A percentile compares a stretch with the other conserved stretches of the same genome.
These are phyloP conservation scores for Callithrix jacchus DNA, from an alignment of 2,113 vertebrate species.

Conservation along the genomic window DNA sequence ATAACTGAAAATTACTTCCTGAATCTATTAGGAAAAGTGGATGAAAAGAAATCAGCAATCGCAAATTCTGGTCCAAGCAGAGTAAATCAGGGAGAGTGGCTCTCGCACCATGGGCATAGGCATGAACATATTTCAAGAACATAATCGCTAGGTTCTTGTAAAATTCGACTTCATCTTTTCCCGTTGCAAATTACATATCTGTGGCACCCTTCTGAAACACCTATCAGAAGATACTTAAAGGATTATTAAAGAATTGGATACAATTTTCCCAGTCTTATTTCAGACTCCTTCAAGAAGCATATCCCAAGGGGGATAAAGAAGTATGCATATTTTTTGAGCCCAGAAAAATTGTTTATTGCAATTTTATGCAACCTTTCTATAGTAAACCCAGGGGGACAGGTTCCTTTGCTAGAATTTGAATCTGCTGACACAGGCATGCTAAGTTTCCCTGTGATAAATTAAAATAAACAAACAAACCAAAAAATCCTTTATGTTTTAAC, in stretches of 20 bases:
- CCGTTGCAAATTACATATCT: slow-evolving; percentile 73
- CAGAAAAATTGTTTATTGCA: slow-evolving; percentile 31
- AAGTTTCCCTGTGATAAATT: neutral
- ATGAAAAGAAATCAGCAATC: slow-evolving; percentile 73
- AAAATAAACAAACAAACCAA: slow-evolving; percentile 19
- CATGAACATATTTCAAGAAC: slow-evolving; percentile 61
- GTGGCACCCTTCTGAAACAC: slow-evolving; percentile 63
- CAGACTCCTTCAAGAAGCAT: slow-evolving; percentile 70
- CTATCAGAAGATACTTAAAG: slow-evolving; percentile 68
- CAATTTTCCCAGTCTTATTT: slow-evolving; percentile 78
- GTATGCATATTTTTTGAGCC: slow-evolving; percentile 46
- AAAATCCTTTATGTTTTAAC: neutral
- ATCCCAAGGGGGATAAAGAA: slow-evolving; percentile 70
- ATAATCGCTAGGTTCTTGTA: slow-evolving; percentile 26
- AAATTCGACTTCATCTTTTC: slow-evolving; percentile 57
- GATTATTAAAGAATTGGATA: slow-evolving; percentile 79
- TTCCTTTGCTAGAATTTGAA: slow-evolving; percentile 20
- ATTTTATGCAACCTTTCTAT: neutral
- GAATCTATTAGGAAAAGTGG: slow-evolving; percentile 74
- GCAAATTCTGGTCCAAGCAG: neutral
- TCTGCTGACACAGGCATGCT: neutral
- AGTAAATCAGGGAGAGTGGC: slow-evolving; percentile 1
- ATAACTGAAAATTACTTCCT: slow-evolving; percentile 78
- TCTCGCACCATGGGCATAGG: slow-evolving; percentile 18
- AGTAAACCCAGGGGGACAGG: neutral